phyloP scores from a whole-genome alignment of 2,888 invertebrate genomes.

The Euspilapteryx auroguttella region DNA sequence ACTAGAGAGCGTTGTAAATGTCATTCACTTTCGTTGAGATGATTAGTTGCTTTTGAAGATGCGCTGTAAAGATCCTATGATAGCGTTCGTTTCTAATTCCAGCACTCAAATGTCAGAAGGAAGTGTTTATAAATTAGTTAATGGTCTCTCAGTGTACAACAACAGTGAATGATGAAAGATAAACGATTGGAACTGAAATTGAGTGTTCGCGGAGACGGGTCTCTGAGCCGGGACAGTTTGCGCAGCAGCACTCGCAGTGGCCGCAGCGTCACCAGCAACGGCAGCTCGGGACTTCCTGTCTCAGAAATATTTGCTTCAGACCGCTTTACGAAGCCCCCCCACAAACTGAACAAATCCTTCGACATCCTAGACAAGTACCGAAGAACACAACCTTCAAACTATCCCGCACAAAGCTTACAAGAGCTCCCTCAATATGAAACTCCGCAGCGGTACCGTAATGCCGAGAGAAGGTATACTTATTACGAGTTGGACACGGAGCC shows the following conservation, averaged over 20 bases:
- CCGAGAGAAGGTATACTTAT: too few relatives aligned
- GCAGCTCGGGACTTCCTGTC: conserved; percentile 28
- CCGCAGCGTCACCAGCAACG: conserved; percentile 31
- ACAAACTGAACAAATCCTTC: conserved; percentile 38
- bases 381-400: conserved; percentile 25
- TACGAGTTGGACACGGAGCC: too few relatives aligned
- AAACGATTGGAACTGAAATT: conserved; percentile 49
- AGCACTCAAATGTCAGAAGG: conserved; percentile 16
- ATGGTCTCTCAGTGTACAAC: conserved; percentile 6
- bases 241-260: conserved; percentile 44
- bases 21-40: conserved; percentile 36
- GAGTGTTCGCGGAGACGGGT: conserved; percentile 50
- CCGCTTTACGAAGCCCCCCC: conserved; percentile 35
- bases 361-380: conserved; percentile 39
- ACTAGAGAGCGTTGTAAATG: conserved; percentile 25
- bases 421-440: conserved; percentile 32
- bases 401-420: conserved; percentile 46
- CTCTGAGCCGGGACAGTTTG: conserved; percentile 33
- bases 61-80: too few relatives aligned
- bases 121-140: conserved; percentile 8
- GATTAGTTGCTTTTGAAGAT: conserved; percentile 19
- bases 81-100: conserved; percentile 17
- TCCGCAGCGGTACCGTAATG: too few relatives aligned
- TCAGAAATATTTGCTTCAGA: conserved; percentile 49
- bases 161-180: conserved; percentile 34